phyloP scores from a whole-genome alignment of 53 echinoderm and acorn worm species.

The Astropecten irregularis region DNA sequence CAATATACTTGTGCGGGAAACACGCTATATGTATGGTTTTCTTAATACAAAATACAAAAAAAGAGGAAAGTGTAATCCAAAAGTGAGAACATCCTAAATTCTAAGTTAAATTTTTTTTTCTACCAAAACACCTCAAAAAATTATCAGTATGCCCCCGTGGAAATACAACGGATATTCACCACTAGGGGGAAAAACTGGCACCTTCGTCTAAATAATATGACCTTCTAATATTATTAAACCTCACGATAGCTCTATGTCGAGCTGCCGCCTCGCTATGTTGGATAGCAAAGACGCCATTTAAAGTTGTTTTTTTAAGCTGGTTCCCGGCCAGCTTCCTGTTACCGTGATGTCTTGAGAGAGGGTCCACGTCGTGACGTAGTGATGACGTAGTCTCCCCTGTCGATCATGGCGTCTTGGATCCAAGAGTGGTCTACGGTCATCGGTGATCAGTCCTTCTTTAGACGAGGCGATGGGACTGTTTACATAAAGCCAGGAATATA shows the following conservation, averaged over 20 bases:
- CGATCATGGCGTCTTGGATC: background rate
- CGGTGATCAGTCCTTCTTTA: slow-evolving; percentile 40
- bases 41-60: background rate
- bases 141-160: too few species aligned
- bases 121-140: background rate
- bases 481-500: slow-evolving; percentile 48
- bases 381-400: background rate
- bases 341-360: background rate
- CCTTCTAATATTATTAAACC: too few species aligned
- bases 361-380: background rate
- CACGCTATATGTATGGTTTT: too few species aligned
- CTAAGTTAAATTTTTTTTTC: too few species aligned
- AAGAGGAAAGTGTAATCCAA: background rate
- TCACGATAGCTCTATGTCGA: background rate
- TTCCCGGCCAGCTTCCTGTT: background rate
- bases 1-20: too few species aligned
- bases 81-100: too few species aligned
- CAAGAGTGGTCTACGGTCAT: background rate
- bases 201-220: too few species aligned
- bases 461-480: slow-evolving; percentile 22
- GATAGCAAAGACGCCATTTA: slow-evolving; percentile 17
- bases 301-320: slow-evolving; percentile 8
- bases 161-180: too few species aligned
- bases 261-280: background rate
- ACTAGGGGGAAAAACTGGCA: background rate